Evolutionary conservation across 35 echinoderm and acorn worm species (phyloP).

Genomic region (Patiria miniata): DNA sequence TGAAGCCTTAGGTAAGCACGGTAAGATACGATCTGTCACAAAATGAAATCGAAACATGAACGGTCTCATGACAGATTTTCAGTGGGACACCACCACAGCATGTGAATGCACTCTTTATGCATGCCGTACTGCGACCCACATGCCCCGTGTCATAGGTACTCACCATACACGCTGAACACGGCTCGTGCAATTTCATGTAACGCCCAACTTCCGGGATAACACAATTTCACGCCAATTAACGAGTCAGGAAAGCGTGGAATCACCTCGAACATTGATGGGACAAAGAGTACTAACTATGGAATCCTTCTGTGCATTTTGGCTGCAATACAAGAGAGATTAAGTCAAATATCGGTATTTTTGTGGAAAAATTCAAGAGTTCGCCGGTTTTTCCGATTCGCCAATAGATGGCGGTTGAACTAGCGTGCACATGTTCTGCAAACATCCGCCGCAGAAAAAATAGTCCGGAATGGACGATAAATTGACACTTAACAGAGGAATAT

Average conservation of each 20-base stretch:
- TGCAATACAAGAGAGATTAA: not conserved
- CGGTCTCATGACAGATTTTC: no score
- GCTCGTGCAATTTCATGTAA: conserved; percentile 10
- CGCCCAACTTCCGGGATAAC: conserved; percentile 55
- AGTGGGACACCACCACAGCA: no score
- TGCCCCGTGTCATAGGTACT: no score
- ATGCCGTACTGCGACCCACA: no score
- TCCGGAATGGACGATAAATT: not conserved
- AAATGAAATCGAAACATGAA: no score
- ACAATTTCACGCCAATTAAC: not conserved
- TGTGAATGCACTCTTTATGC: no score
- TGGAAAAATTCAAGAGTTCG: conserved; percentile 22
- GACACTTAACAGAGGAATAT: not conserved
- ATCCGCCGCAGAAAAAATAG: conserved; percentile 7
- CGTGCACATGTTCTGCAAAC: not conserved
- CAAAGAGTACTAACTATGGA: conserved; percentile 2
- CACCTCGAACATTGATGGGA: conserved; percentile 4
- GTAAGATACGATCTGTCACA: no score
- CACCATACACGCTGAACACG: not conserved
- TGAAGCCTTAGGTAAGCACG: no score
- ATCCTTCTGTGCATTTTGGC: conserved; percentile 34
- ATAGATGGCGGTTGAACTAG: conserved; percentile 20
- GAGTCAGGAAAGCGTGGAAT: not conserved
- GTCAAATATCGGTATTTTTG: not conserved
- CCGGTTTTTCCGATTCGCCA: conserved; percentile 23